Conservation (phyloP, 92 coral and sea anemone species). For the Palythoa grandiflora region DNA sequence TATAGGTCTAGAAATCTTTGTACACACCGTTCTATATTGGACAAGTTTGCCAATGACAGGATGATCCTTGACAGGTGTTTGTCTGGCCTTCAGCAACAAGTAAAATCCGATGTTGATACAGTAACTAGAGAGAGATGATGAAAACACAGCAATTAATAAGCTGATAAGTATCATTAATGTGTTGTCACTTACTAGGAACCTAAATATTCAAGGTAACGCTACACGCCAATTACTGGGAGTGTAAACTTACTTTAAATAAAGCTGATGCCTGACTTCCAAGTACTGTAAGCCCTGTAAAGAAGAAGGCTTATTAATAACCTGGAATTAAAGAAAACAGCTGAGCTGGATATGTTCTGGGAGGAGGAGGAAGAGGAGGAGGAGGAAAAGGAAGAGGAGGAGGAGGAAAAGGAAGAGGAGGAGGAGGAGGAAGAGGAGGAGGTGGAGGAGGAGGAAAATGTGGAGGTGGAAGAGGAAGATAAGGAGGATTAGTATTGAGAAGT, state of each 20-base stretch:
- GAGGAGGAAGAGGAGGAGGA: no score
- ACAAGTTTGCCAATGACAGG: slow-evolving; percentile 96
- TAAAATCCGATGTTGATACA: slow-evolving; percentile 92
- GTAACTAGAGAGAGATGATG: slow-evolving; percentile 61
- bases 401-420: no score
- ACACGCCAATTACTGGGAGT: not conserved
- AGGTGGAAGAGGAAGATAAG: no score
- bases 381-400: no score
- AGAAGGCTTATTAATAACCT: not conserved
- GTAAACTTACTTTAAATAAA: slow-evolving; percentile 85
- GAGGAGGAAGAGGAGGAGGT: no score
- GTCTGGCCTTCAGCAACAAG: slow-evolving; percentile 86
- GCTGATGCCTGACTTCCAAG: slow-evolving; percentile 86
- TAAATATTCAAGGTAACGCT: not conserved
- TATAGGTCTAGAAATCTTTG: not conserved
- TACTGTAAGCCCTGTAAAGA: slow-evolving; percentile 82
- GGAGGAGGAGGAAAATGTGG: no score
- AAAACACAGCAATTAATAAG: not conserved
- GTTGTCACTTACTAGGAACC: not conserved
- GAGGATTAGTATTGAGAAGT: no score
- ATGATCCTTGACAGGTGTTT: slow-evolving; percentile 86
- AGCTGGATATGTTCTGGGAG: no score
- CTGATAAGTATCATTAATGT: not conserved
- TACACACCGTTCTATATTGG: slow-evolving; percentile 86
- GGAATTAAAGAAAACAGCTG: no score